Percentiles rank a stretch among this genome's conserved stretches.
Conservation (phyloP, 2,888 invertebrate genomes). For the Hemithea aestivaria region DNA sequence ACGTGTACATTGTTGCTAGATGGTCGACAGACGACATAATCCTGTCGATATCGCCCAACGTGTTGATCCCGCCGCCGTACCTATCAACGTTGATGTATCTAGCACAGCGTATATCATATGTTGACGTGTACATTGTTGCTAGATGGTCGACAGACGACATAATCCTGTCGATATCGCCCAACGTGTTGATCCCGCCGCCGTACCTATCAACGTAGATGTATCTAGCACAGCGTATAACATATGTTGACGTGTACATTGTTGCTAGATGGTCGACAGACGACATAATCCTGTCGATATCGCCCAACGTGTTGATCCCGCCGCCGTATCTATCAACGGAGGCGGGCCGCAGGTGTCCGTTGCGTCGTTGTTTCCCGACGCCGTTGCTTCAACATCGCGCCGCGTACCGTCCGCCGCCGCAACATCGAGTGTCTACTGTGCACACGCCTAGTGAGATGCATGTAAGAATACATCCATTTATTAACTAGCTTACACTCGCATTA, state of each 20-base stretch:
- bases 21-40: no score
- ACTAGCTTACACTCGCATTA: no score
- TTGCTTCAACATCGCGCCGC: constrained; percentile 30
- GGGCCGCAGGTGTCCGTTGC: constrained; percentile 86
- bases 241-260: neutral
- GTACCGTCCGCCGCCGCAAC: constrained; percentile 23
- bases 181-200: no score
- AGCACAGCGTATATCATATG: no score
- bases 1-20: constrained; percentile 52
- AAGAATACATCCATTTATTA: no score
- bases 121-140: constrained; percentile 22
- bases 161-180: no score
- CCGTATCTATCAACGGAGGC: constrained; percentile 93
- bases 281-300: constrained; percentile 86
- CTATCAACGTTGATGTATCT: no score
- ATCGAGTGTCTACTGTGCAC: neutral
- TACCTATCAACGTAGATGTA: no score
- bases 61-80: no score
- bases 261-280: constrained; percentile 81
- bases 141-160: constrained; percentile 83
- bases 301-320: constrained; percentile 89
- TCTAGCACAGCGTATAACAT: no score
- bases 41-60: no score
- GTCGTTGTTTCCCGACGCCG: constrained; percentile 80
- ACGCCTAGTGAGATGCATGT: no score